Base-by-base conservation (phyloP, 1,140 invertebrate genomes). In the Trissolcus basalis region DNA sequence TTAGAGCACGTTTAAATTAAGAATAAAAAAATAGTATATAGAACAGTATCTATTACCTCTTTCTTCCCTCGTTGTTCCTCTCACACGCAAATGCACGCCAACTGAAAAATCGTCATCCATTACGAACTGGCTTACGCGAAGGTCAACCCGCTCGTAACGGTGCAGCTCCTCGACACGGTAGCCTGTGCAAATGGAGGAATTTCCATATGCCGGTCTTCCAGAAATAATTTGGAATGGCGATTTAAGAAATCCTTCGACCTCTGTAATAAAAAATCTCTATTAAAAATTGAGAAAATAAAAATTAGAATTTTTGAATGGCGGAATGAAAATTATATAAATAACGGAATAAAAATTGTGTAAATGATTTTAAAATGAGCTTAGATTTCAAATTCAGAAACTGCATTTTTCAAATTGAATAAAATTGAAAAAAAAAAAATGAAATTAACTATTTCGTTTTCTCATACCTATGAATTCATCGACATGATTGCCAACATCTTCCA, bases 211-310 rank as follows among this genome's bases (percentile, higher is more conserved):
- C 4, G 27, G 4, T 50, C 32, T 33, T 13, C 12, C 9, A 33
- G 48, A 33, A 8, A 50, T 50, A 10, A 50, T 0, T 12, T 50
- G 48, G 12, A 50, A 50, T 8, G 48, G 48, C 7, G 48, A 12
- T 12, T 50, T 32, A 11, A 35, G 4, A 27, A 12, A 50, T 9
- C 48, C 48, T 12, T 1, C 4, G n/a, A 33, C 32, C 4, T 16
- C 48, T 50, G 33, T 33, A 50, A 33, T 12, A 4, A 35, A 50
- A 12, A 50, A 45, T 48, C 6, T 19, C 19, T 4, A 48, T 16
- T 9, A 12, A 12, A 13, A 44, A n/a, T n/a, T n/a, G n/a, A n/a
- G n/a, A n/a, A n/a, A n/a, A n/a, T n/a, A n/a, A n/a, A n/a, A n/a
- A n/a, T n/a, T n/a, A n/a, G n/a, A n/a, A n/a, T n/a, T n/a, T n/a